These are phyloP conservation scores for Mythimna ferrago DNA, from an alignment of 2,888 invertebrate species.

Conservation along the genomic window DNA sequence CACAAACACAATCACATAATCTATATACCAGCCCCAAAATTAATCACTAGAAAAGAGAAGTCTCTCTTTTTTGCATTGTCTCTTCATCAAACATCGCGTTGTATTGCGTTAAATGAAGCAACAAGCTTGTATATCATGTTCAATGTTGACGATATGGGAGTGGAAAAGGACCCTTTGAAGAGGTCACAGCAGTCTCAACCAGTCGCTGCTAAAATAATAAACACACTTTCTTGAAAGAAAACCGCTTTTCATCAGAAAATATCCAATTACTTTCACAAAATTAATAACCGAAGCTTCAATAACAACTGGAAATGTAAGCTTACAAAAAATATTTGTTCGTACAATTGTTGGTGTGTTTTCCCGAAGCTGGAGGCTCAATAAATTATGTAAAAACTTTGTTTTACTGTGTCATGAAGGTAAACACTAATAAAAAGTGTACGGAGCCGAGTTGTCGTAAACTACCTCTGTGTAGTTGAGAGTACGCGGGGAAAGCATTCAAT, in stretches of 20 bases:
- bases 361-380: conserved; percentile 41
- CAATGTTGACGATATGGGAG: too few relatives aligned
- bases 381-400: conserved; percentile 61
- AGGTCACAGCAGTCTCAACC: too few relatives aligned
- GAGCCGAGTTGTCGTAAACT: conserved; percentile 57
- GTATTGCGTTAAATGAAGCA: too few relatives aligned
- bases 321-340: conserved; percentile 31
- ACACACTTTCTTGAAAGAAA: background rate
- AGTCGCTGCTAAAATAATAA: background rate
- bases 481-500: background rate
- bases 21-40: too few relatives aligned
- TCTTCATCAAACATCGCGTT: too few relatives aligned
- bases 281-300: conserved; percentile 23
- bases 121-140: too few relatives aligned
- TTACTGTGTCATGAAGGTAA: conserved; percentile 58
- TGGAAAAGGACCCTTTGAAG: too few relatives aligned
- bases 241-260: background rate
- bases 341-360: conserved; percentile 45
- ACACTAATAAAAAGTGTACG: conserved; percentile 59
- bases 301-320: conserved; percentile 41
- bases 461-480: conserved; percentile 16
- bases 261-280: conserved; percentile 19
- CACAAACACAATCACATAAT: too few relatives aligned
- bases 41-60: too few relatives aligned
- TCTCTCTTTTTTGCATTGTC: too few relatives aligned